These are phyloP conservation scores for Athene cunicularia DNA, from an alignment of 2,113 vertebrate species.

Conservation along the genomic window DNA sequence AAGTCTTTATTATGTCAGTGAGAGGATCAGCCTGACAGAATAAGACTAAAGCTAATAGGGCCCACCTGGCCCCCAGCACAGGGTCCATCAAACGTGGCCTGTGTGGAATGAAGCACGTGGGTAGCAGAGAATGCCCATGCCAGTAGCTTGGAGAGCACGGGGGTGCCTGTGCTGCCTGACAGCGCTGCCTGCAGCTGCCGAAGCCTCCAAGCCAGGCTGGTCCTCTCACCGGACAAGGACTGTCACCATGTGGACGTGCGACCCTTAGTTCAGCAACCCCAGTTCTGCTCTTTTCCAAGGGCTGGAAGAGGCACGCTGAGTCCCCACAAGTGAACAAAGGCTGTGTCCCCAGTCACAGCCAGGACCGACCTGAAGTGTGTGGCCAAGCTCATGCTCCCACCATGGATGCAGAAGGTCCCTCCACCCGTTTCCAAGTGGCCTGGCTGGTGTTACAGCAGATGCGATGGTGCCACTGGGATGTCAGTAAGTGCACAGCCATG, in stretches of 20 bases:
- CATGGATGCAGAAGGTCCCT: neutral
- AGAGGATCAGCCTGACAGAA: neutral
- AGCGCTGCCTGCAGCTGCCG: neutral
- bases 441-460: neutral
- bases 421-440: neutral
- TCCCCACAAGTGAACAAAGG: neutral
- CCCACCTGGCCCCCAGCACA: neutral
- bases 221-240: neutral
- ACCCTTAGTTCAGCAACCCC: neutral
- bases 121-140: neutral
- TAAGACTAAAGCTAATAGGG: neutral
- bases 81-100: neutral
- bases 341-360: neutral
- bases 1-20: neutral
- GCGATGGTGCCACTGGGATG: neutral
- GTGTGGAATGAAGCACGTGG: neutral
- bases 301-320: neutral
- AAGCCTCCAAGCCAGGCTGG: neutral
- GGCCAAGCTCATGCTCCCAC: accelerated
- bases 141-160: accelerated
- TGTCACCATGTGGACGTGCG: accelerated
- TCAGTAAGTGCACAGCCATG: accelerated
- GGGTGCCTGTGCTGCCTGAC: neutral
- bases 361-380: neutral
- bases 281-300: neutral